Evolutionary conservation across 2,888 invertebrate species (phyloP).

Genomic region (Stenchaetothrips biformis): DNA sequence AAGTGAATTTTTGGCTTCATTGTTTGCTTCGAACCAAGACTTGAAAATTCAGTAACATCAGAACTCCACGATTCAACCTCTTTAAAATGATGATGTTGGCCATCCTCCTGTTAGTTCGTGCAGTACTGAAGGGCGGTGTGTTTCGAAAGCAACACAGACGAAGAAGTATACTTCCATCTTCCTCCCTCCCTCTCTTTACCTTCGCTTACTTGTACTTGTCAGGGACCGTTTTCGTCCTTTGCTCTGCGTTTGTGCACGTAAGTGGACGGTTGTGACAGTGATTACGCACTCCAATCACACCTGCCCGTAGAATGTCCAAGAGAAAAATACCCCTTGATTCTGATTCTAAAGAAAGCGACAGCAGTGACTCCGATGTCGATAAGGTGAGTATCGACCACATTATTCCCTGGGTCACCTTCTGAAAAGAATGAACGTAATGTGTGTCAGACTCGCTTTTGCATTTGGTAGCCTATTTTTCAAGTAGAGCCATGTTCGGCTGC

Average conservation of each 20-base stretch:
- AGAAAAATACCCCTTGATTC: conserved; percentile 78
- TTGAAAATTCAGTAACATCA: no score
- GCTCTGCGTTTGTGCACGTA: neutral
- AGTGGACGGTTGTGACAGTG: no score
- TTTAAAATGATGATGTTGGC: neutral
- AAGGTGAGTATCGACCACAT: conserved; percentile 58
- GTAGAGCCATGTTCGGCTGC: no score
- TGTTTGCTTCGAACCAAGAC: neutral
- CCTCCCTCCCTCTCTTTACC: neutral
- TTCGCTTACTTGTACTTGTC: neutral
- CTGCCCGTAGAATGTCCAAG: conserved; percentile 46
- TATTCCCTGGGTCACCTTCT: neutral
- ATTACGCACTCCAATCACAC: neutral
- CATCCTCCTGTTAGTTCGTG: neutral
- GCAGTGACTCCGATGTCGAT: conserved; percentile 70
- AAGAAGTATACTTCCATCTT: neutral
- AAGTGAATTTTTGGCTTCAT: no score
- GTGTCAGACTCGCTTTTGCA: no score
- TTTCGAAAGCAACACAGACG: conserved; percentile 20
- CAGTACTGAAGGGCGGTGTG: neutral
- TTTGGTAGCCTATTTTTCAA: no score
- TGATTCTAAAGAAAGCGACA: conserved; percentile 68
- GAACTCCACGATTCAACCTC: no score
- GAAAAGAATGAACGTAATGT: no score
- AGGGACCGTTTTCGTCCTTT: neutral